These are phyloP conservation scores for Drosophila sulfurigaster DNA, from an alignment of 1,140 invertebrate genomes.

Conservation along the genomic window DNA sequence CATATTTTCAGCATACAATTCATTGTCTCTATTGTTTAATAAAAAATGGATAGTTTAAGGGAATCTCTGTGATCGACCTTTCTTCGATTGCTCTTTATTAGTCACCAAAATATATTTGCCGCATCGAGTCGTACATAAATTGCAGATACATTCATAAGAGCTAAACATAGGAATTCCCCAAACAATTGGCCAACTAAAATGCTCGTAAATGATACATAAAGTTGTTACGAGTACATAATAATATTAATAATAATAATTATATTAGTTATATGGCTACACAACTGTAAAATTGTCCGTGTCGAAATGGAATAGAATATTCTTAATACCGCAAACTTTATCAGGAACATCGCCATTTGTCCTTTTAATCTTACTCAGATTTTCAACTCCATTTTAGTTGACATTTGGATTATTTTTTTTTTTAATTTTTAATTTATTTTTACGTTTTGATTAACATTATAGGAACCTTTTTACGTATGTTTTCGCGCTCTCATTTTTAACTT, in stretches of 20 bases:
- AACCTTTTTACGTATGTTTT: conserved; percentile 82
- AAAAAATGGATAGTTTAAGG: not conserved
- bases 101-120: conserved; percentile 81
- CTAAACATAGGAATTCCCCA: conserved; percentile 44
- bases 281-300: conserved; percentile 77
- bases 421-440: conserved; percentile 43
- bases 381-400: conserved; percentile 24
- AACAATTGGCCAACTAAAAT: conserved; percentile 77
- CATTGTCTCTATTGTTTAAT: not conserved
- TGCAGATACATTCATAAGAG: conserved; percentile 61
- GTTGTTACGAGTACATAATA: conserved; percentile 29
- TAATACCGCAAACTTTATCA: conserved; percentile 36
- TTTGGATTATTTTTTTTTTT: conserved; percentile 21
- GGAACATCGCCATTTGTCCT: conserved; percentile 27
- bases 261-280: conserved; percentile 67
- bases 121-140: conserved; percentile 57
- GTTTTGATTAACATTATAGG: conserved; percentile 83
- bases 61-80: conserved; percentile 36
- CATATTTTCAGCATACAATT: not conserved
- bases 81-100: conserved; percentile 79
- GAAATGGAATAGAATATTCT: conserved; percentile 61
- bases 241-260: conserved; percentile 30
- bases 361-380: conserved; percentile 24
- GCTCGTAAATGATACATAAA: conserved; percentile 56
- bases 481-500: conserved; percentile 36